Evolutionary conservation across 2,797 vertebrate genomes (phyloP).

Genomic region (Merluccius polli): DNA sequence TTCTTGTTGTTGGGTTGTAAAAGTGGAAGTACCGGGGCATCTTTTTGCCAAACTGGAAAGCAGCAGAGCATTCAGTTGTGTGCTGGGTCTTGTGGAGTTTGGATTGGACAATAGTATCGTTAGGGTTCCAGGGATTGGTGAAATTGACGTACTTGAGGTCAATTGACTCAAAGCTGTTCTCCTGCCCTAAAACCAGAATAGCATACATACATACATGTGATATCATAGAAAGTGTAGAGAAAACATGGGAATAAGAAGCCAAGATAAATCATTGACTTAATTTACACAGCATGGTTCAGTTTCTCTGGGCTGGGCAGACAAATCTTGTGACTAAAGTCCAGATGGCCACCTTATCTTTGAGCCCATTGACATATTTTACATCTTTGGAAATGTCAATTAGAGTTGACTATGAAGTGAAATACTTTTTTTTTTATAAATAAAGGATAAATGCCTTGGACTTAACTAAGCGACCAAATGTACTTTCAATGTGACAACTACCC

Average conservation of each 20-base stretch:
- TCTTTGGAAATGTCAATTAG: no score
- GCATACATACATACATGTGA: no score
- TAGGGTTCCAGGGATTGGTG: constrained; percentile 86
- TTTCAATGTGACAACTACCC: constrained; percentile 21
- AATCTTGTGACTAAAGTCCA: not conserved
- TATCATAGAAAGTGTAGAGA: not conserved
- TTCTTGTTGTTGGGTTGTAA: constrained; percentile 74
- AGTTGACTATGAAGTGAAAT: not conserved
- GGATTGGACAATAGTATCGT: constrained; percentile 75
- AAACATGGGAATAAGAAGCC: not conserved
- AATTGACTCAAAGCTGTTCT: constrained; percentile 86
- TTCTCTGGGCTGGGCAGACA: no score
- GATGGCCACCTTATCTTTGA: not conserved
- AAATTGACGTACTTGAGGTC: constrained; percentile 84
- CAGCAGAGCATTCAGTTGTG: constrained; percentile 74
- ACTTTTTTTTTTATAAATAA: not conserved
- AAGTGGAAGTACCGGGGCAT: constrained; percentile 84
- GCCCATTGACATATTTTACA: no score
- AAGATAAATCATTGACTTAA: not conserved
- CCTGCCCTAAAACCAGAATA: constrained; percentile 60
- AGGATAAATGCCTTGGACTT: not conserved
- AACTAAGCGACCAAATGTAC: not conserved
- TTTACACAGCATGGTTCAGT: not conserved
- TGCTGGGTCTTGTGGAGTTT: constrained; percentile 62
- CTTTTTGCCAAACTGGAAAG: constrained; percentile 76